A percentile compares a stretch with the other conserved stretches of the same genome.
phyloP scores from a whole-genome alignment of 2,797 vertebrate species.

The Todus mexicanus region DNA sequence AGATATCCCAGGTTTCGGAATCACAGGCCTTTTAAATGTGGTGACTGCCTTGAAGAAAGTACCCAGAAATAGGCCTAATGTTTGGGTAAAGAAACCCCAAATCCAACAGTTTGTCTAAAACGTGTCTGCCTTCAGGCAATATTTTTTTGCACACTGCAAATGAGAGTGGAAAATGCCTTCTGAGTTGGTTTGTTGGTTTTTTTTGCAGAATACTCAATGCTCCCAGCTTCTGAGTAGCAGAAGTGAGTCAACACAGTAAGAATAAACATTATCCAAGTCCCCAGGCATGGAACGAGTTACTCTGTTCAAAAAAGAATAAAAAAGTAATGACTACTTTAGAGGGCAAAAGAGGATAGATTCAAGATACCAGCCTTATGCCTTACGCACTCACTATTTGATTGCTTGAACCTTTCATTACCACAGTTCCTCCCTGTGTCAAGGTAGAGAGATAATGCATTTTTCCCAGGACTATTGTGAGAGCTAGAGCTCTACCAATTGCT shows the following conservation, averaged over 20 bases:
- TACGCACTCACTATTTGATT: neutral
- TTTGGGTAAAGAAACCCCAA: neutral
- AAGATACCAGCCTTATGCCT: neutral
- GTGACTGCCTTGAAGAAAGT: neutral
- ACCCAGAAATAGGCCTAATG: neutral
- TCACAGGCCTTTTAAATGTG: neutral
- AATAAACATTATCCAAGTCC: neutral
- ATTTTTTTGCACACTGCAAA: neutral
- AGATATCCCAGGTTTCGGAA: neutral
- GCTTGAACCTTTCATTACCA: constrained; percentile 19
- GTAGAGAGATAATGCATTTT: constrained; percentile 10
- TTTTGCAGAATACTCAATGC: neutral
- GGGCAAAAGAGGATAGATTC: neutral
- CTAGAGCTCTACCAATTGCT: constrained; percentile 8
- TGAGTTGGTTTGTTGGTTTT: too few species aligned
- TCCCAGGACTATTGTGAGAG: constrained; percentile 5
- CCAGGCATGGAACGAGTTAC: neutral
- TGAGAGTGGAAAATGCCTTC: neutral
- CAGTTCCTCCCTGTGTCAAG: neutral
- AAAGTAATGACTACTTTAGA: neutral
- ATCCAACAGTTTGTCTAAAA: neutral
- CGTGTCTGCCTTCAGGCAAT: neutral
- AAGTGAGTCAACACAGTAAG: neutral
- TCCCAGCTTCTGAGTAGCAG: neutral
- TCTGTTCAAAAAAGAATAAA: neutral